Base-by-base conservation (phyloP, 2,113 vertebrate species). In the Pseudolaguvia tuberculata region DNA sequence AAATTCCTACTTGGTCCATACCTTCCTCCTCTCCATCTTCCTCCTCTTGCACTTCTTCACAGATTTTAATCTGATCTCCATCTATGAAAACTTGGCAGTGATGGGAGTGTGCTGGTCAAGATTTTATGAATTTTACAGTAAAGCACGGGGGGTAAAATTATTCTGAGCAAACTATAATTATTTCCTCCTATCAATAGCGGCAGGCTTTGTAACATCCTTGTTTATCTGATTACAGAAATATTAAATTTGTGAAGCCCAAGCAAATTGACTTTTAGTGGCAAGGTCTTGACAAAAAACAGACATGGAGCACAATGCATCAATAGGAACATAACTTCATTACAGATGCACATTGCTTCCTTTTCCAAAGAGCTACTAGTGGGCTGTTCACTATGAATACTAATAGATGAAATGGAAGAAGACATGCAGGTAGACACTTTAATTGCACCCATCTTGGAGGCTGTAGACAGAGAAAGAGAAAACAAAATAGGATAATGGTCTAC, bases 241-340 rank as follows among this genome's bases (percentile, higher is more conserved):
- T 87, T 87, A 89, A 86, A 87, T 90, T 84, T 88, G 88, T 86
- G 87, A 84, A 89, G 87, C 85, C 85, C 58, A 81, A 85, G 83
- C 85, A 91, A 91, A 90, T 92, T 90, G 90, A 91, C 89, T 90
- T 67, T 90, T 90, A 88, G 88, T 91, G 89, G 88, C 88, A 90
- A 88, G 89, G 89, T 90, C 87, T 86, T 90, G 90, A 92, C 90
- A 88, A 91, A 87, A 91, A 90, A 78, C 90, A 92, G 91, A 90
- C 85, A 79, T 81, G 78, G 87, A 81, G 87, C 88, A 86, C 87
- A 83, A 87, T 89, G 90, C 88, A 89, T 90, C 89, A 90, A 88
- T 84, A 85, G 84, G 85, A 81, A 85, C 75, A 72, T 91, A 91
- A 92, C 88, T 84, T 79, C 82, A 87, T 92, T 91, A 92, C 83